Evolutionary conservation across 2,888 invertebrate species (phyloP), one percentile per base, ranked within the genome.

Genomic region (Harpalus rubripes): DNA sequence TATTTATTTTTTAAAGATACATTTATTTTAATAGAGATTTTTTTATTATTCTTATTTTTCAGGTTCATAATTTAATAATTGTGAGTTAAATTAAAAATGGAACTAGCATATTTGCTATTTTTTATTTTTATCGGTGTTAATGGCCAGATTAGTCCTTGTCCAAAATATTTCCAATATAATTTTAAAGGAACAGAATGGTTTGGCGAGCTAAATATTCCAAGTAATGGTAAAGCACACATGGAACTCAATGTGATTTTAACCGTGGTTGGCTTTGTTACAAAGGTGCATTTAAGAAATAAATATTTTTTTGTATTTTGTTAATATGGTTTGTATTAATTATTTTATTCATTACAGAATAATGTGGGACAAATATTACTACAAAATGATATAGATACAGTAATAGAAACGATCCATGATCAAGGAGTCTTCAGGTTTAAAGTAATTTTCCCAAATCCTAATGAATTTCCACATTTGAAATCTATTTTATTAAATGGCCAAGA

Each of bases 101-200:
- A 74, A 12, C 26, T 18, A 44, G 39, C 16, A 74, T 65, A 32
- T 65, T 65, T 52, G 5, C 18, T 52, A 7, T 44, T 74, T 18
- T 18, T 74, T 7, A 52, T 52, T 52, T 12, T 74, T 41, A 10
- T 72, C 15, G 15, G 16, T 26, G 22, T 52, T n/a, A 74, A 74
- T 74, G 52, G 52, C 15, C 74, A 74, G 52, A 7, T 10, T 18
- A 52, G 52, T 18, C 74, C 74, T 52, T 74, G 74, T 74, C 52
- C 52, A 10, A 52, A 56, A 6, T 16, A 44, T 8, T 74, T 74
- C 22, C 16, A 52, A 1, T 74, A 52, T 16, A 74, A 52, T 8
- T 74, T 15, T 26, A 44, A 74, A 16, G 74, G 22, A 52, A 16
- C 1, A 1, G 52, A 52, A 74, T 52, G 18, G 22, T 74, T 5